Percentiles rank a stretch among this genome's conserved stretches.
Conservation (phyloP, 2,888 invertebrate genomes). For the Apamea epomidion region DNA sequence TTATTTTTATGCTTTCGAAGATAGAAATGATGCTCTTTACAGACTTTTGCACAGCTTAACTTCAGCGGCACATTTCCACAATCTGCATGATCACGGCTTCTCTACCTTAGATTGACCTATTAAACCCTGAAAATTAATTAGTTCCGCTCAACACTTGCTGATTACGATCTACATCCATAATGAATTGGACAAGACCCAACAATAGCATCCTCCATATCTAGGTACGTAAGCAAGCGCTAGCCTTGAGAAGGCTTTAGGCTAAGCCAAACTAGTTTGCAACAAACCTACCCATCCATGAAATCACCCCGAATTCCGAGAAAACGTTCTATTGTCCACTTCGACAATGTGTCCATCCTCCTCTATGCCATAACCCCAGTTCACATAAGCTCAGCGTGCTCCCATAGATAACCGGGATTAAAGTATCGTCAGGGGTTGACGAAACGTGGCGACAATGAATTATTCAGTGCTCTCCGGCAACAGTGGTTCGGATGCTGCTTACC, state of each 20-base stretch:
- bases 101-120: not conserved
- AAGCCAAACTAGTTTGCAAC: not conserved
- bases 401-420: slow-evolving; percentile 65
- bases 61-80: not conserved
- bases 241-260: not conserved
- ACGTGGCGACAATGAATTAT: slow-evolving; percentile 59
- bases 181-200: not conserved
- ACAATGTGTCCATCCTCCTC: slow-evolving; percentile 23
- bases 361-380: slow-evolving; percentile 29
- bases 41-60: not conserved
- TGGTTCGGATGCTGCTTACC: slow-evolving; percentile 46
- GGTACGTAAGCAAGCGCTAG: not conserved
- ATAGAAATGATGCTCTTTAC: not conserved
- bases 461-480: slow-evolving; percentile 48
- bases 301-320: not conserved
- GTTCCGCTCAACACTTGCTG: not conserved
- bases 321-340: slow-evolving; percentile 3
- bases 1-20: not conserved
- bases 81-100: not conserved
- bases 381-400: slow-evolving; percentile 42
- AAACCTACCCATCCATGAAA: not conserved
- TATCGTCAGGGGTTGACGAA: slow-evolving; percentile 54
- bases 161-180: not conserved
- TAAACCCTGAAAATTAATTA: not conserved
- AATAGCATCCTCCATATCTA: not conserved